Base-by-base conservation (phyloP, 2,113 vertebrate species). In the Grantiella picta region DNA sequence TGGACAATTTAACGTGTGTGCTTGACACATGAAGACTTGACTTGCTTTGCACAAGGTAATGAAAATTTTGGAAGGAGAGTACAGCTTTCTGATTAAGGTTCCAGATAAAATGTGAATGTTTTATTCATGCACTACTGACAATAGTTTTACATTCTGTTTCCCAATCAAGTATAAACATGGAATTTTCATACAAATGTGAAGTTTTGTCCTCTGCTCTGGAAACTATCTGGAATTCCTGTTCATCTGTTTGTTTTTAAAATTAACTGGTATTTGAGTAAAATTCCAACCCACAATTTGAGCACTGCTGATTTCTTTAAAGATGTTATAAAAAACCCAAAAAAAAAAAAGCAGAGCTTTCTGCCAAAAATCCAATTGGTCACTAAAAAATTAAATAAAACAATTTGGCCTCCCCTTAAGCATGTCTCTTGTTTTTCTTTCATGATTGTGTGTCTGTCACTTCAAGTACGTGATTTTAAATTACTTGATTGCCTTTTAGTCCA, bases 11-110 rank as follows among this genome's bases (percentile, higher is more conserved):
- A 93, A 96, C 93, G 84, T 97, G 95, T 97, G 96, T 97, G 90
- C 91, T 97, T 95, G 94, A 97, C 97, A 97, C 97, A 70, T 96
- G 94, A 98, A 97, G 98, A 98, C 98, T 96, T 97, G 86, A 97
- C 97, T 97, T 71, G 82, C 95, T 98, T 99, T 99, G 98, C 98
- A 99, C 98, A 98, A 98, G 95, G 96, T 98, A 97, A 95, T 97
- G 96, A 98, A 64, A 79, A 64, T 66, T 96, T 94, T 89, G 86
- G 89, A 96, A 95, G 78, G 96, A 97, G 95, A 97, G 96, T 96
- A 97, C 93, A 96, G 83, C 87, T 97, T 66, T 95, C 65, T 86
- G 83, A 87, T 96, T 89, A 97, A 97, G 90, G 77, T 92, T 97
- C 95, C 97, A 97, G 94, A 95, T 93, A 89, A 97, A 98, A 97